Percentiles rank a stretch among this genome's conserved stretches.
Evolutionary conservation across 1,140 invertebrate genomes (phyloP).

Genomic region (Choristoneura fumiferana): DNA sequence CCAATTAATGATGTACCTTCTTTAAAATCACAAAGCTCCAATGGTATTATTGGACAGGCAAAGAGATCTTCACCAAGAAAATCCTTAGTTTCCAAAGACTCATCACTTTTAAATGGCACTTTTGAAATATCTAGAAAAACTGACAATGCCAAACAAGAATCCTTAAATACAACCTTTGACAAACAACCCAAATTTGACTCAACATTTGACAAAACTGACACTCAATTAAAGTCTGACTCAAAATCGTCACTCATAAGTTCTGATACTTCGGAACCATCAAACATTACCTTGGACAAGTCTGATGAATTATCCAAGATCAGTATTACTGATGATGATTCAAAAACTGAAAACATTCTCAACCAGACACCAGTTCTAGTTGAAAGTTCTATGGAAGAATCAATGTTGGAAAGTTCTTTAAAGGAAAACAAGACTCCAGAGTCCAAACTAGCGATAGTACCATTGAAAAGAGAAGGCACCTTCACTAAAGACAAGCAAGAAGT

Average conservation of each 20-base stretch:
- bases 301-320: slow-evolving; percentile 48
- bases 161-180: slow-evolving; percentile 23
- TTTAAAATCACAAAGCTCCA: neutral
- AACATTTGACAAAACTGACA: slow-evolving; percentile 21
- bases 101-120: slow-evolving; percentile 10
- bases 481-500: slow-evolving; percentile 48
- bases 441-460: slow-evolving; percentile 29
- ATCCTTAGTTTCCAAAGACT: slow-evolving; percentile 2
- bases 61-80: neutral
- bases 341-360: slow-evolving; percentile 49
- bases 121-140: slow-evolving; percentile 20
- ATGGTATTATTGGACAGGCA: neutral
- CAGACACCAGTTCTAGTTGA: slow-evolving; percentile 56
- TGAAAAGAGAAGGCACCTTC: slow-evolving; percentile 61
- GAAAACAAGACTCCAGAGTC: slow-evolving; percentile 19
- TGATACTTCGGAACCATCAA: slow-evolving; percentile 30
- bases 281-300: slow-evolving; percentile 40
- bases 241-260: slow-evolving; percentile 50
- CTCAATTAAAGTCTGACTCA: slow-evolving; percentile 10
- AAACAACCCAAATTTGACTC: slow-evolving; percentile 15
- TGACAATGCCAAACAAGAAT: slow-evolving; percentile 2
- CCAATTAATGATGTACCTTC: neutral
- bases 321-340: slow-evolving; percentile 58
- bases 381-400: slow-evolving; percentile 57
- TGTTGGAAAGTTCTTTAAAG: slow-evolving; percentile 6